Conservation (phyloP, 1,140 invertebrate species). For the Drosophila truncata region DNA sequence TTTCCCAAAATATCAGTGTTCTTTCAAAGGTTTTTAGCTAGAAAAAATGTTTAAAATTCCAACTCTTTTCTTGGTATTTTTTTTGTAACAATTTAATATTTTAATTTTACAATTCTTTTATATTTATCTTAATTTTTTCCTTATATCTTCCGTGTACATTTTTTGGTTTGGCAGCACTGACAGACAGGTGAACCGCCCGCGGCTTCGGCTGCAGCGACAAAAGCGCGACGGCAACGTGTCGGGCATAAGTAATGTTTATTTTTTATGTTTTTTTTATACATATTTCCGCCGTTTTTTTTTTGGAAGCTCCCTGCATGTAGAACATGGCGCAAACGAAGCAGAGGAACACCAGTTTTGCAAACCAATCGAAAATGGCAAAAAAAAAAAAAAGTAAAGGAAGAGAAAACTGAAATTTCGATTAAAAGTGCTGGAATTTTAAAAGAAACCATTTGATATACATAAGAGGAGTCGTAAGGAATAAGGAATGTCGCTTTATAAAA, state of each 20-base stretch:
- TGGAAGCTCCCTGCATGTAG: conserved; percentile 47
- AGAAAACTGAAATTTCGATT: conserved; percentile 8
- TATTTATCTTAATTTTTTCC: background rate
- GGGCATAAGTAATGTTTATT: conserved; percentile 76
- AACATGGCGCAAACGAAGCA: conserved; percentile 46
- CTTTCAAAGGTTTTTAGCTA: background rate
- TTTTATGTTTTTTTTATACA: conserved; percentile 47
- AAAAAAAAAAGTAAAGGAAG: conserved; percentile 3
- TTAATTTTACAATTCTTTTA: too few species aligned
- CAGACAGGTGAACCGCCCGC: conserved; percentile 23
- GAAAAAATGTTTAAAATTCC: background rate
- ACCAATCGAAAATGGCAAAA: conserved; percentile 47
- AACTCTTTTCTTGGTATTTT: background rate
- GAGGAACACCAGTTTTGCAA: conserved; percentile 4
- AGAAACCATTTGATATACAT: background rate
- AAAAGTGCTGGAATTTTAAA: conserved; percentile 15
- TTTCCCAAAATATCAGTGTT: background rate
- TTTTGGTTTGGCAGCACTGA: conserved; percentile 3
- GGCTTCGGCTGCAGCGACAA: conserved; percentile 52
- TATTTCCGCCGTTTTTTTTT: conserved; percentile 38
- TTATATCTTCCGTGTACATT: background rate
- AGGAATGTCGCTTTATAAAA: background rate
- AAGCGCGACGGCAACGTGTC: conserved; percentile 56
- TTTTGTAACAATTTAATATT: background rate
- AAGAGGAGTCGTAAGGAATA: background rate